Evolutionary conservation across 2,797 vertebrate genomes (phyloP), one percentile per base, ranked within the genome.

Genomic region (Hippocampus kuda): DNA sequence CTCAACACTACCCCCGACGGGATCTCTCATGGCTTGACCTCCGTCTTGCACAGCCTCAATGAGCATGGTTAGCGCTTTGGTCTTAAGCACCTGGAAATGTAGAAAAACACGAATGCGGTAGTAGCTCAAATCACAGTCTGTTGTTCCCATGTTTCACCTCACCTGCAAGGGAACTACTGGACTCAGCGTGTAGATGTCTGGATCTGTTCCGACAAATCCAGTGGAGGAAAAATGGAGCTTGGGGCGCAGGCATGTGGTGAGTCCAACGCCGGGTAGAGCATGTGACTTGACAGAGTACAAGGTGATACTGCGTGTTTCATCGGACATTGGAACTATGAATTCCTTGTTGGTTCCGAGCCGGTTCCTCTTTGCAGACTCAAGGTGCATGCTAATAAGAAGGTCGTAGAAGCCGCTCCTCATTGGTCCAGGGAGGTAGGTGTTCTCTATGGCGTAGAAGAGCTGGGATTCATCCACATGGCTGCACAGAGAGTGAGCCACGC

Each of bases 381-480:
- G 88, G 85, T 98, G 96, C 89, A 98, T 96, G 87, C 94, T 94
- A 71, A 98, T 92, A 6, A 98, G 92, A 3, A 98, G 90, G 86
- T 98, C 95, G 5, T 98, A 98, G 88, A 94, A 98, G 70, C 93
- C 96, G 0, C 93, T 93, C 0, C 96, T 93, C 68, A 98, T 91
- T 0, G 93, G 93, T 0, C 96, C 96, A 0, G 96, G 95, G 3
- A 98, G 86, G 79, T 94, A 95, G 3, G 94, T 91, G 81, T 91
- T 94, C 82, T 96, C 93, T 56, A 98, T 94, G 46, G 96, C 90
- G 1, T 96, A 95, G 75, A 98, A 92, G 16, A 98, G 91, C 86
- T 98, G 96, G 0, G 93, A 93, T 82, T 98, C 94, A 41, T 98
- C 94, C 68, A 98, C 94, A 0, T 98, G 94, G 88, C 95, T 96